These are phyloP conservation scores for Tarsius wallacei DNA, from an alignment of 2,797 vertebrate species.

Conservation along the genomic window DNA sequence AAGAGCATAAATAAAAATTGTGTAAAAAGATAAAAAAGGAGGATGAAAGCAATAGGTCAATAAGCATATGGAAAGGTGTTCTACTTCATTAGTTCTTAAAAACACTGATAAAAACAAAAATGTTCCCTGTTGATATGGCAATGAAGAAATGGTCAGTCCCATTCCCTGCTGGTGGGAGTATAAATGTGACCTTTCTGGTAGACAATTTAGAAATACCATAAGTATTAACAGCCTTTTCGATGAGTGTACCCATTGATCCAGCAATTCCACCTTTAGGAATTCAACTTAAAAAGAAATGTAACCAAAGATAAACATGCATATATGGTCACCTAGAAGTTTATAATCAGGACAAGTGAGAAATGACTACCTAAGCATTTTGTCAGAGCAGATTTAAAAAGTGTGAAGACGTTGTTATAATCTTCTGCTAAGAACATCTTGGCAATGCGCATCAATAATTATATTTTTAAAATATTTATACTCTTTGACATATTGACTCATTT, in stretches of 20 bases:
- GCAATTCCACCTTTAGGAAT: neutral
- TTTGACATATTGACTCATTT: slow-evolving; percentile 35
- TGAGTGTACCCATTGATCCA: neutral
- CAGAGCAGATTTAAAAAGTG: neutral
- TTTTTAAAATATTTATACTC: slow-evolving; percentile 37
- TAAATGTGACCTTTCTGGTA: neutral
- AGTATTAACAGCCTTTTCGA: slow-evolving; percentile 44
- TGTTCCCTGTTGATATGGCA: neutral
- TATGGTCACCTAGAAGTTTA: neutral
- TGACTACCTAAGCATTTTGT: neutral
- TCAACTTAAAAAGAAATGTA: slow-evolving; percentile 36
- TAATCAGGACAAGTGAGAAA: slow-evolving; percentile 21
- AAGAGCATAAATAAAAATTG: neutral
- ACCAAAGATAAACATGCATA: slow-evolving; percentile 27
- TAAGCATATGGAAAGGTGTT: neutral
- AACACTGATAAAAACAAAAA: neutral
- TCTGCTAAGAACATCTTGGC: slow-evolving; percentile 28
- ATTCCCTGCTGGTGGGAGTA: neutral
- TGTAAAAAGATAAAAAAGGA: neutral
- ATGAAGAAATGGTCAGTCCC: neutral
- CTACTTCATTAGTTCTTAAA: slow-evolving; percentile 49
- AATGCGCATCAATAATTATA: neutral
- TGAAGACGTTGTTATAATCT: neutral
- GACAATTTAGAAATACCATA: neutral
- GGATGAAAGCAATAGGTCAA: neutral